Evolutionary conservation across 92 coral and sea anemone species (phyloP), one percentile per base, ranked within the genome.

Genomic region (Parazoanthus swiftii): DNA sequence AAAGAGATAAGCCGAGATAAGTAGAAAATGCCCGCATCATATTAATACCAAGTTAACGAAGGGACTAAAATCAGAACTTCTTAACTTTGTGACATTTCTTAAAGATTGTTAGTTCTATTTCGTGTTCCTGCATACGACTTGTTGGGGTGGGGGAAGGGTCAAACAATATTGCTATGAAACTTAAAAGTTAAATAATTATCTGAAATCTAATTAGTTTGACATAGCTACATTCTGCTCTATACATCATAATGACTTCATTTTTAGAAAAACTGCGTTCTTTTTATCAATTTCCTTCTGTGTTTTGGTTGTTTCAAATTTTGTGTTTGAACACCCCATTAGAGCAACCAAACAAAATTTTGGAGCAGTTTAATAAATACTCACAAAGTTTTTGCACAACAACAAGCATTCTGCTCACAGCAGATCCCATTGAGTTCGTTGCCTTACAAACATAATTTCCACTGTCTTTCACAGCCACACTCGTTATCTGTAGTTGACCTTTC

Each of bases 361-460:
- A 39, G 4, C 51, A 48, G 1, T 48, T 7, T 48, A 48, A 0
- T 8, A 18, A 25, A 76, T 2, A 8, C 25, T 8, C 39, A 77
- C 81, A 0, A 10, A 18, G 4, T 77, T 48, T 46, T 25, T 77
- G 81, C 14, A 77, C 81, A 21, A 36, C 81, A 23, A 77, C 37
- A 3, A 48, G 3, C 63, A 77, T 44, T 77, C 37, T 15, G 2
- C 65, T 46, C 63, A 21, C 58, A 44, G 10, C 58, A 39, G 65
- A 77, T 48, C 81, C 81, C 81, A 77, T 77, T 18, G 20, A 8
- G 63, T 77, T 77, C 23, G 81, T 46, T 13, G 81, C 81, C 59
- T 23, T 77, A 29, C 81, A 77, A 3, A 43, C 4, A 38, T 77
- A 77, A 6, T 44, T 18, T 48, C 81, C 81, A 44, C 81, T 77